Conservation (phyloP, 2,888 invertebrate genomes). For the Pristionchus japonicus region DNA sequence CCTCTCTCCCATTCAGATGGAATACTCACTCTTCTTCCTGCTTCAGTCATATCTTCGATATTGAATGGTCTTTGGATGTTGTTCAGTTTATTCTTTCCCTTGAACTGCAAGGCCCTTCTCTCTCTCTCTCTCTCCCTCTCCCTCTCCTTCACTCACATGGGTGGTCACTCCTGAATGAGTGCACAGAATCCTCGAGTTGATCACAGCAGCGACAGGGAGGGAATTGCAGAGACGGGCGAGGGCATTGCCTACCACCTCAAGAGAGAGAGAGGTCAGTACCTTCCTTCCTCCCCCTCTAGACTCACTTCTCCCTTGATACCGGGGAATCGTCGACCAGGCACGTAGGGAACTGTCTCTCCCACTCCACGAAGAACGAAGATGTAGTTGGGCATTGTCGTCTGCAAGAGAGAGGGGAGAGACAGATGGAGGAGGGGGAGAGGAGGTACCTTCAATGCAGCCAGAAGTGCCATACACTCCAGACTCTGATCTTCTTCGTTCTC, state of each 20-base stretch:
- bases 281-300: too few species aligned
- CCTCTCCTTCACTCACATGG: slow-evolving; percentile 41
- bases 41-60: slow-evolving; percentile 13
- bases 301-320: slow-evolving; percentile 1
- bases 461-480: slow-evolving; percentile 21
- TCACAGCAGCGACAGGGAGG: slow-evolving; percentile 57
- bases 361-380: slow-evolving; percentile 57
- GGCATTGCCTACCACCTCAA: neutral
- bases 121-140: neutral
- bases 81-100: neutral
- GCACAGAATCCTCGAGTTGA: slow-evolving; percentile 52
- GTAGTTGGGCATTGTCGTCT: slow-evolving; percentile 56
- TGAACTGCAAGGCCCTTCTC: neutral
- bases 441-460: slow-evolving; percentile 5
- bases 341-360: slow-evolving; percentile 54
- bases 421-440: neutral
- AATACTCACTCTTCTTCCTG: slow-evolving; percentile 11
- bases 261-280: too few species aligned
- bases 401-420: neutral
- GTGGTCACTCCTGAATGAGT: slow-evolving; percentile 61
- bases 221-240: slow-evolving; percentile 54
- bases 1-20: neutral
- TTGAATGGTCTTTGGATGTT: slow-evolving; percentile 11
- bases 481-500: slow-evolving; percentile 33
- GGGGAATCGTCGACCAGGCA: slow-evolving; percentile 50